phyloP scores from a whole-genome alignment of 2,888 invertebrate species.

The Coleophora deauratella region DNA sequence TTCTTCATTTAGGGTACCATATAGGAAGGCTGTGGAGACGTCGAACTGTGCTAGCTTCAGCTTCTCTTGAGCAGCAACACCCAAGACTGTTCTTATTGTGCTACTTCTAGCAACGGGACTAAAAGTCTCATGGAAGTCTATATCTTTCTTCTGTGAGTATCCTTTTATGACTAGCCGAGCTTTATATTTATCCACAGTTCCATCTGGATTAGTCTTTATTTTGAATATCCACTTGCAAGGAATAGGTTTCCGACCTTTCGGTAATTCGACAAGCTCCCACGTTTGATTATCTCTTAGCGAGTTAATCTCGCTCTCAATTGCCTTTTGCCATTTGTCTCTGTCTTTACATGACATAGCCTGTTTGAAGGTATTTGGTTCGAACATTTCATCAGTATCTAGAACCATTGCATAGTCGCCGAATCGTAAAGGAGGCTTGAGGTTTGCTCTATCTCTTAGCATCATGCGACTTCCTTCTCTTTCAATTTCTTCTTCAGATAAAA shows the following conservation, averaged over 20 bases:
- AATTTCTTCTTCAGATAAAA: not conserved
- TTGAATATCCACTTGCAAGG: no score
- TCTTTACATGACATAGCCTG: constrained; percentile 3
- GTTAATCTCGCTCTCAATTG: constrained; percentile 21
- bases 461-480: no score
- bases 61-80: constrained; percentile 5
- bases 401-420: not conserved
- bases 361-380: constrained; percentile 3
- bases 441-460: not conserved
- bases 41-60: constrained; percentile 8
- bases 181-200: constrained; percentile 16
- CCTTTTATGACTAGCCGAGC: constrained; percentile 15
- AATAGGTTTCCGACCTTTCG: constrained; percentile 15
- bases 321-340: constrained; percentile 15
- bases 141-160: constrained; percentile 9
- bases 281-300: constrained; percentile 8
- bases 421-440: not conserved
- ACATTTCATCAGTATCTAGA: no score
- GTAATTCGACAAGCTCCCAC: constrained; percentile 16
- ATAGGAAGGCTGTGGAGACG: constrained; percentile 7
- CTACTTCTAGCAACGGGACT: no score
- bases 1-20: constrained; percentile 7
- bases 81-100: no score
- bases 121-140: no score
- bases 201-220: constrained; percentile 17